These are phyloP conservation scores for Scleropages formosus DNA, from an alignment of 2,797 vertebrate genomes.

Conservation along the genomic window DNA sequence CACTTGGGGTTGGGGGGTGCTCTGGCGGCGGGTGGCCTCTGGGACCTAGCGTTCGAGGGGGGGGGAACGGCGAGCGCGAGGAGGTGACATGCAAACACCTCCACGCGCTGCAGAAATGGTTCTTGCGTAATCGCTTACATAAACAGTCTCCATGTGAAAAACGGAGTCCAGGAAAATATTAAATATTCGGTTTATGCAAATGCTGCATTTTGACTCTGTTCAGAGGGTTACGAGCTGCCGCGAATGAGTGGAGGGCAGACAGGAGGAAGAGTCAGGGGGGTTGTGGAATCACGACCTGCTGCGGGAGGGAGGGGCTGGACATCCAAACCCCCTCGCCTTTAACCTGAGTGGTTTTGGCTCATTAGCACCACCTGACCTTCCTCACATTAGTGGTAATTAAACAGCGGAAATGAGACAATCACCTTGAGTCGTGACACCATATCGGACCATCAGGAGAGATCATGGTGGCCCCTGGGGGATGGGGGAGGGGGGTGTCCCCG, in stretches of 20 bases:
- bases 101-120: too few species aligned
- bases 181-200: too few species aligned
- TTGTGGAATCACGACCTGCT: not conserved
- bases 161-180: too few species aligned
- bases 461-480: conserved; percentile 64
- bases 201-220: too few species aligned
- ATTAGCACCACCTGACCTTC: conserved; percentile 80
- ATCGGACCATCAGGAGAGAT: conserved; percentile 71
- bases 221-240: too few species aligned
- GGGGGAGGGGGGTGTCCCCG: not conserved
- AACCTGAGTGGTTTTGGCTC: conserved; percentile 64
- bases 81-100: too few species aligned
- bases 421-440: conserved; percentile 70
- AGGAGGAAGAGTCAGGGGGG: not conserved
- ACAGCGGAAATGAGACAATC: conserved; percentile 82
- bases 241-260: not conserved
- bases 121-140: too few species aligned
- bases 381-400: conserved; percentile 90
- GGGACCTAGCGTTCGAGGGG: not conserved
- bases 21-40: too few species aligned
- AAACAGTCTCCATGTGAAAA: too few species aligned
- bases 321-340: conserved; percentile 34
- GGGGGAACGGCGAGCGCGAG: too few species aligned
- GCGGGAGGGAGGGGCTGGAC: conserved; percentile 35
- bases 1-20: not conserved